These are phyloP conservation scores for Heterotilapia buettikoferi DNA, from an alignment of 2,113 vertebrate species.

Conservation along the genomic window DNA sequence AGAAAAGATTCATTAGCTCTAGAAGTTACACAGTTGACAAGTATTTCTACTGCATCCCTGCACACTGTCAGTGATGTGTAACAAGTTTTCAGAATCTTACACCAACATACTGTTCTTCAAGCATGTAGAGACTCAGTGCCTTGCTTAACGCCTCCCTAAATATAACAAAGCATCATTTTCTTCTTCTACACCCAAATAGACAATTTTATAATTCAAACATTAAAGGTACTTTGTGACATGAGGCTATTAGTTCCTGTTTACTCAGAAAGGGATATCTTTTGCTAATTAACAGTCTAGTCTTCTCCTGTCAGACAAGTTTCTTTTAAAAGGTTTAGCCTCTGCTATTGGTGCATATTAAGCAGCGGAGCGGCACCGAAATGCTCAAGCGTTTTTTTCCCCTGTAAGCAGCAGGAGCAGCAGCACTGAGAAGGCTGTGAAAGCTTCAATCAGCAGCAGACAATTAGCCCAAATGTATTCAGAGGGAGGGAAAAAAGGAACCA, in stretches of 20 bases:
- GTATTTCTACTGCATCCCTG: neutral
- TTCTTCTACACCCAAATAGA: neutral
- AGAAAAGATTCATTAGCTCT: neutral
- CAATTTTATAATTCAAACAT: neutral
- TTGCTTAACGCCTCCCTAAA: neutral
- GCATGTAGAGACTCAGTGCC: neutral
- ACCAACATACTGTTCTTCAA: neutral
- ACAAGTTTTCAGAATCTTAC: neutral
- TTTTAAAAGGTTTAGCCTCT: neutral
- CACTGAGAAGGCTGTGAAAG: conserved; percentile 12
- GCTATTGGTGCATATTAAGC: neutral
- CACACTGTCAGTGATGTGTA: neutral
- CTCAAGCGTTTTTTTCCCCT: neutral
- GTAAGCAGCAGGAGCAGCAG: neutral
- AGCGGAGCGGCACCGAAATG: neutral
- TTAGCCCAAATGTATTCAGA: conserved; percentile 42
- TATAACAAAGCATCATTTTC: neutral
- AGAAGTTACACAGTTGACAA: neutral
- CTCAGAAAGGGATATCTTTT: neutral
- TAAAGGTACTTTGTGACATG: neutral
- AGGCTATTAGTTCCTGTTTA: neutral
- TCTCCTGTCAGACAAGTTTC: neutral
- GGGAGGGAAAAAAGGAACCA: neutral
- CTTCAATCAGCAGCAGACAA: conserved; percentile 41
- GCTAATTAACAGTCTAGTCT: neutral